Conservation (phyloP, 2,113 vertebrate genomes). For the Otus sunia region DNA sequence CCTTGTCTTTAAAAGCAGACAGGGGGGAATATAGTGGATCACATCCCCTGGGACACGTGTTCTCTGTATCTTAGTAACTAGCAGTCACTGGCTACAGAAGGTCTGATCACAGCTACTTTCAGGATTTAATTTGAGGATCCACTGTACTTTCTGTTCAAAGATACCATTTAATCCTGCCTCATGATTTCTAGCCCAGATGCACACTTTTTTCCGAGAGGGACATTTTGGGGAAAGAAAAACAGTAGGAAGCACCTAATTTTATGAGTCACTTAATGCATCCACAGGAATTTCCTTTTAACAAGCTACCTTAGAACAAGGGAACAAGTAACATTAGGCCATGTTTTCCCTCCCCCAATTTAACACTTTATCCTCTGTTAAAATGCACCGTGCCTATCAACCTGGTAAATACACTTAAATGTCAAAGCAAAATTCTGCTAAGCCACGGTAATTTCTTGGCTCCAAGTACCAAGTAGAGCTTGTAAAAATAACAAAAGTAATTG, state of each 20-base stretch:
- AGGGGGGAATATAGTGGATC: background rate
- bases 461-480: background rate
- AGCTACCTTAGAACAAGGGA: background rate
- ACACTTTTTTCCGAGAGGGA: background rate
- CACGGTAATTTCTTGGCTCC: background rate
- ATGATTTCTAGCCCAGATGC: background rate
- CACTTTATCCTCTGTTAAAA: background rate
- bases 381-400: background rate
- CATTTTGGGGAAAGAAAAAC: background rate
- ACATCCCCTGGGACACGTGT: background rate
- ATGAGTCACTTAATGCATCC: rapidly evolving
- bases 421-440: background rate
- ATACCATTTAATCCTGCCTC: background rate
- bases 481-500: background rate
- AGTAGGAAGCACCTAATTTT: background rate
- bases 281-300: background rate
- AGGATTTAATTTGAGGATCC: background rate
- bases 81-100: background rate
- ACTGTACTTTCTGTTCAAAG: background rate
- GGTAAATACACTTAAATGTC: background rate
- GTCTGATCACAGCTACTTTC: background rate
- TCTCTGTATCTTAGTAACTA: background rate
- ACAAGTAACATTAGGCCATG: background rate
- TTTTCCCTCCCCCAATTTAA: background rate
- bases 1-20: background rate